Base-by-base conservation (phyloP, 1,140 invertebrate species). In the Pomacea maculata region DNA sequence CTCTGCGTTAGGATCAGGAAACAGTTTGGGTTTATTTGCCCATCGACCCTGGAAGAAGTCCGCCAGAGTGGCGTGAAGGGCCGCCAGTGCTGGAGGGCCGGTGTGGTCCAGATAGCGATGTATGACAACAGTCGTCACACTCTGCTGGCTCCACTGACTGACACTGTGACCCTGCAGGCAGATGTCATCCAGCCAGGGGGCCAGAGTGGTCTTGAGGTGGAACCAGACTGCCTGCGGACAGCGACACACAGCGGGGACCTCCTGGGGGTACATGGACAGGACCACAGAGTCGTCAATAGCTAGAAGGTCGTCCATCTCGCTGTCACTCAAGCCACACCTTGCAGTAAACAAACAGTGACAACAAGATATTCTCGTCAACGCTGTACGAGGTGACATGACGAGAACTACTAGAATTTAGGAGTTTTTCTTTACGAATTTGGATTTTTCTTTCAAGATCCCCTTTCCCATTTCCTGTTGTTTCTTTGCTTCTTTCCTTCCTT, bases 31-130 rank as follows among this genome's bases (percentile, higher is more conserved):
- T 83, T 83, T 79, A 80, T 83, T 80, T 91, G 92, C 79, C 93
- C 78, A 82, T 10, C 54, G 67, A 14, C 80, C 80, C 19, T 34
- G 57, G 61, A 84, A 84, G 34, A 93, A 92, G 93, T 88, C 74
- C 91, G 89, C 82, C 45, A 83, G 71, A 74, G 61, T 63, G 8
- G 52, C 34, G 65, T 84, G 81, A 12, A 81, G 10, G 9, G 21
- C 70, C 14, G n/a, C 57, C 21, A 11, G 25, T 17, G n/a, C 21
- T 1, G 65, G 65, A 10, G 57, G 4, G 12, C 21, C 70, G 17
- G 15, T 61, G 45, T 14, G 11, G 0, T 19, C 25, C 67, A 70
- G 9, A 45, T 78, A 71, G 21, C 54, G 19, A 17, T 0, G 4
- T 4, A 19, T 34, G 15, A 78, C 45, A 45, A 34, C 34, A 14